phyloP scores from a whole-genome alignment of 2,797 vertebrate genomes.

The Threskiornis aethiopicus region DNA sequence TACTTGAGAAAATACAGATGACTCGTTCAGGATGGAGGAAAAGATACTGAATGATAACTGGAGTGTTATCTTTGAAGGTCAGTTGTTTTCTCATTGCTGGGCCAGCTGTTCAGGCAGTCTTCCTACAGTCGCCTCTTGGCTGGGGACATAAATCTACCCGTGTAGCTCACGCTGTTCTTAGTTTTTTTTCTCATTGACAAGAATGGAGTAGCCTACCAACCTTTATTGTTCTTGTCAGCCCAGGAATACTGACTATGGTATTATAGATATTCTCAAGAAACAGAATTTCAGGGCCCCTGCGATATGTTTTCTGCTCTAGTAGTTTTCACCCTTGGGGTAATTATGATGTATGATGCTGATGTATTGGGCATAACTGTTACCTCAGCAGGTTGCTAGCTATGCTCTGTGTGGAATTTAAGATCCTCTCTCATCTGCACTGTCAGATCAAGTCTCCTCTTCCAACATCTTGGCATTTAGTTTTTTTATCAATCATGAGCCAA shows the following conservation, averaged over 20 bases:
- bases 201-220: neutral
- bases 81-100: neutral
- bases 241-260: neutral
- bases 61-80: slow-evolving; percentile 13
- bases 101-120: neutral
- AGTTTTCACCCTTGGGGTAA: neutral
- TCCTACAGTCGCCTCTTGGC: neutral
- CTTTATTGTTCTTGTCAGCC: slow-evolving; percentile 3
- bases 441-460: neutral
- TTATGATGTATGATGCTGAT: neutral
- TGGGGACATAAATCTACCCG: neutral
- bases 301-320: neutral
- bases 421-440: neutral
- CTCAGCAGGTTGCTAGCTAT: slow-evolving; percentile 4
- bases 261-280: slow-evolving; percentile 1
- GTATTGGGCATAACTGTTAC: slow-evolving; percentile 1
- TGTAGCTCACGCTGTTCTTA: neutral
- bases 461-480: neutral
- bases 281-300: neutral
- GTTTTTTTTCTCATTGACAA: neutral
- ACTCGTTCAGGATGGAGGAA: neutral
- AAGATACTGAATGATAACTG: neutral
- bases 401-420: neutral
- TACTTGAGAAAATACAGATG: neutral
- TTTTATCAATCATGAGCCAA: neutral